Percentiles rank a stretch among this genome's conserved stretches.
Evolutionary conservation across 1,140 invertebrate species (phyloP).

Genomic region (Calosoma granatense): DNA sequence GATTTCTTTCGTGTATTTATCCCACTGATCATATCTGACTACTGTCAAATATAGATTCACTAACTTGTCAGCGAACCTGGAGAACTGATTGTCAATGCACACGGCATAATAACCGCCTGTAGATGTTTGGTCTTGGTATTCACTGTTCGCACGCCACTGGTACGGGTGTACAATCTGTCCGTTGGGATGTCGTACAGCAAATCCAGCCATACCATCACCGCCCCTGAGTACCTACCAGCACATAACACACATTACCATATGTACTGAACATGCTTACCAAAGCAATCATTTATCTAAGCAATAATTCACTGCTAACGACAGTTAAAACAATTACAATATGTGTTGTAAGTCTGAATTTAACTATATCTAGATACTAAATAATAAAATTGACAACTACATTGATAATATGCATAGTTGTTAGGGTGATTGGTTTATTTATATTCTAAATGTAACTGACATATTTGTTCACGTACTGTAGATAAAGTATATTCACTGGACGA

Average conservation of each 20-base stretch:
- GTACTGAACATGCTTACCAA: too few relatives aligned
- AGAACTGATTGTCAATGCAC: conserved; percentile 92
- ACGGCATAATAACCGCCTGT: conserved; percentile 83
- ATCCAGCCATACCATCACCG: conserved; percentile 86
- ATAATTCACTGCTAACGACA: not conserved
- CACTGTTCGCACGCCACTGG: conserved; percentile 74
- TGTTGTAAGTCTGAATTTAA: not conserved
- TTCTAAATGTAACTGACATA: too few relatives aligned
- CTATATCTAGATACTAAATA: not conserved
- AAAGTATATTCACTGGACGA: conserved; percentile 18
- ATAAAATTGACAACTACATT: not conserved
- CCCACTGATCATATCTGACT: conserved; percentile 90
- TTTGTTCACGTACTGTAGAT: conserved; percentile 6
- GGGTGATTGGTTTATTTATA: too few relatives aligned
- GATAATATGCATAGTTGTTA: too few relatives aligned
- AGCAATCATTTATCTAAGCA: not conserved
- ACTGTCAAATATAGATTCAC: conserved; percentile 91
- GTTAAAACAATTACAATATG: not conserved
- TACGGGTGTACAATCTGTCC: conserved; percentile 80
- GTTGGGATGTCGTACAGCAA: conserved; percentile 76
- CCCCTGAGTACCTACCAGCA: conserved; percentile 63
- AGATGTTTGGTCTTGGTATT: conserved; percentile 74
- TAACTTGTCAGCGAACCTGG: conserved; percentile 81
- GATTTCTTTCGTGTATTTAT: conserved; percentile 81
- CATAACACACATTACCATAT: conserved; percentile 10